These are phyloP conservation scores for Myxocyprinus asiaticus DNA, from an alignment of 2,113 vertebrate genomes.

Conservation along the genomic window DNA sequence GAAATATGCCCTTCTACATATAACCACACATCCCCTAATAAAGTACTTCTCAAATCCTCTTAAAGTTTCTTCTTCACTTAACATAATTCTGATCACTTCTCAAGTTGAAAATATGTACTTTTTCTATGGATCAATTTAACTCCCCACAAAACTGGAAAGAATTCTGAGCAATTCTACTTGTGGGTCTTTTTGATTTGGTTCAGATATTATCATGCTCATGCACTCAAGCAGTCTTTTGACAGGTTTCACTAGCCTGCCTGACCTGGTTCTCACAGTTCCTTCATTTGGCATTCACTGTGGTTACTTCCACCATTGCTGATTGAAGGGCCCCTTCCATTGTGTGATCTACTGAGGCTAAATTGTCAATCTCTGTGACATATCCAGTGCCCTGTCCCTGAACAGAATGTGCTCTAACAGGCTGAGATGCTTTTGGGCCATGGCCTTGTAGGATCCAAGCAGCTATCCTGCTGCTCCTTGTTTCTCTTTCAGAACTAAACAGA, in stretches of 20 bases:
- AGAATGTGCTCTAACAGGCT: no score
- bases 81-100: background rate
- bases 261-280: no score
- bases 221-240: background rate
- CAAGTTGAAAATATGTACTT: background rate
- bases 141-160: background rate
- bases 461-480: background rate
- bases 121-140: background rate
- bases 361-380: background rate
- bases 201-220: background rate
- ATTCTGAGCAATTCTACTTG: background rate
- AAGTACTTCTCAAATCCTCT: no score
- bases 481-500: background rate
- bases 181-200: background rate
- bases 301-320: background rate
- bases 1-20: no score
- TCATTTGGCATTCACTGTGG: background rate
- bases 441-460: background rate
- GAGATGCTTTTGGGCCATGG: background rate
- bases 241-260: no score
- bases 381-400: background rate
- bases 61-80: background rate
- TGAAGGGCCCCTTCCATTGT: background rate
- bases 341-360: background rate
- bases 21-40: no score